phyloP scores from a whole-genome alignment of 2,113 vertebrate species.

The Saccopteryx leptura region DNA sequence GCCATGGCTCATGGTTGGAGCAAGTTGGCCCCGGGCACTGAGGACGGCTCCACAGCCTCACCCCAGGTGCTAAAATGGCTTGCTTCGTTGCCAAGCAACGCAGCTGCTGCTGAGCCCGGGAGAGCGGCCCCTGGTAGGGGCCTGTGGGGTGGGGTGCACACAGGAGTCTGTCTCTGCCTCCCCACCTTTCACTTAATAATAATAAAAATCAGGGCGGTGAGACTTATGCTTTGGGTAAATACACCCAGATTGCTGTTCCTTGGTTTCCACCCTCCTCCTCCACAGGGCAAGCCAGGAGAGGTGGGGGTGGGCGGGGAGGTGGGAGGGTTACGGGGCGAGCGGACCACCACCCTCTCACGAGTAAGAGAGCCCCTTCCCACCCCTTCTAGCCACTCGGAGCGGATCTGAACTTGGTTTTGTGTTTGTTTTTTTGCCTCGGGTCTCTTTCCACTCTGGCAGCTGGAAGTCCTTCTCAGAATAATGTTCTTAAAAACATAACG shows the following conservation, averaged over 20 bases:
- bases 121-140: too few relatives aligned
- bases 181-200: too few relatives aligned
- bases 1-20: too few relatives aligned
- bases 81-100: too few relatives aligned
- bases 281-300: neutral
- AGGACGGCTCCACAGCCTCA: too few relatives aligned
- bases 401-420: neutral
- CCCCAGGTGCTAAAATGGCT: too few relatives aligned
- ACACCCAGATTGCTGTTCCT: neutral
- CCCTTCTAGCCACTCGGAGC: neutral
- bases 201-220: neutral
- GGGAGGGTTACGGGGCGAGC: neutral
- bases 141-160: too few relatives aligned
- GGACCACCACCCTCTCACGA: neutral
- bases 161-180: too few relatives aligned
- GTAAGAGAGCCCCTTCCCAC: neutral
- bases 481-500: neutral
- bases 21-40: too few relatives aligned
- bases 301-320: too few relatives aligned
- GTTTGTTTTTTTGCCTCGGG: neutral
- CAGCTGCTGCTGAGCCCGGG: too few relatives aligned
- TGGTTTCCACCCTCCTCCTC: neutral
- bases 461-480: neutral
- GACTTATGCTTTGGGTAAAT: slow-evolving; percentile 19
- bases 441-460: neutral